phyloP scores from a whole-genome alignment of 2,797 vertebrate genomes.

The Lagocephalus sceleratus region DNA sequence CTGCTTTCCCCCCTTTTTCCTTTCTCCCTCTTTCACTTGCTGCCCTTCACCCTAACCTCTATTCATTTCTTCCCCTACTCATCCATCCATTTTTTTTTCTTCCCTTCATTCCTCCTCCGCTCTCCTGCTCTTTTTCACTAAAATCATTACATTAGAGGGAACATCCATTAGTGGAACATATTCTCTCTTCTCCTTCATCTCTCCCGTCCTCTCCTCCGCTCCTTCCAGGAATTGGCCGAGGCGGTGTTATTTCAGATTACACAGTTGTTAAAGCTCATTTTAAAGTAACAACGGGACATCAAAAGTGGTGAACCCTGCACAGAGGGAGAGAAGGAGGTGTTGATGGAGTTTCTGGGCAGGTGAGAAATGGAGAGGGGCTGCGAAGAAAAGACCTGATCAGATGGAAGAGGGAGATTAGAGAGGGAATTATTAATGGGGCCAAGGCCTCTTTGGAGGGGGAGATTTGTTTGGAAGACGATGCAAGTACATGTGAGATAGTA shows the following conservation, averaged over 20 bases:
- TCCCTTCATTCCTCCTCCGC: constrained; percentile 21
- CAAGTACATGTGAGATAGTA: constrained; percentile 57
- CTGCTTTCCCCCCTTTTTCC: constrained; percentile 55
- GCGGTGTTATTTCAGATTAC: constrained; percentile 79
- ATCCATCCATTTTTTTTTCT: constrained; percentile 59
- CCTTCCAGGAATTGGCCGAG: constrained; percentile 60
- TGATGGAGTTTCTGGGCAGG: constrained; percentile 72
- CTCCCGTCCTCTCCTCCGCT: constrained; percentile 26
- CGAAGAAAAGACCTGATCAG: constrained; percentile 70
- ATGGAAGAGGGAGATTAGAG: constrained; percentile 70
- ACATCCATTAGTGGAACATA: constrained; percentile 76
- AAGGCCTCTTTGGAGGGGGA: constrained; percentile 56
- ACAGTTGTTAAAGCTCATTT: constrained; percentile 79
- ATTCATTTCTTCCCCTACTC: constrained; percentile 55
- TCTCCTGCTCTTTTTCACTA: constrained; percentile 59
- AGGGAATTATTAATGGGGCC: constrained; percentile 69
- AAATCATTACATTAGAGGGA: constrained; percentile 78
- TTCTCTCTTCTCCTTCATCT: constrained; percentile 49
- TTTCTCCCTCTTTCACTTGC: constrained; percentile 54
- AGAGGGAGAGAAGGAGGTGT: constrained; percentile 69
- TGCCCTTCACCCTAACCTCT: constrained; percentile 47
- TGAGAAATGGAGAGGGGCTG: constrained; percentile 73
- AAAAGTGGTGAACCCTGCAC: constrained; percentile 67
- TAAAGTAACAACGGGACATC: constrained; percentile 71
- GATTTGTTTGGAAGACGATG: constrained; percentile 69